Percentiles rank a stretch among this genome's conserved stretches.
Conservation (phyloP, 2,888 invertebrate species). For the Protophormia terraenovae region DNA sequence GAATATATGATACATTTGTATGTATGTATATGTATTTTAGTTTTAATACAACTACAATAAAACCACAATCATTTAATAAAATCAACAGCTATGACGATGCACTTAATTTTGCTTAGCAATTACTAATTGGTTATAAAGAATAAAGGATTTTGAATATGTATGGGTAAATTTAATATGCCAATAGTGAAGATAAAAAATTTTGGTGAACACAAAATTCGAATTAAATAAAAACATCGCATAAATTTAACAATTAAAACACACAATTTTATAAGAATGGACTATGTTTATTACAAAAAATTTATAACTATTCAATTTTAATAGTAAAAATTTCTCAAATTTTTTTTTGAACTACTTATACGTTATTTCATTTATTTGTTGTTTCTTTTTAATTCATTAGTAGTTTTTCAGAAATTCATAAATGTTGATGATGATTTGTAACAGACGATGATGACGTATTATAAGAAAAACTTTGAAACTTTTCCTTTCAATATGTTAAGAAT, state of each 20-base stretch:
- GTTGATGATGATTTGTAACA: slow-evolving; percentile 33
- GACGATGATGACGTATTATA: slow-evolving; percentile 38
- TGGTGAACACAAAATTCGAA: too few species aligned
- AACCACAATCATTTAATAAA: slow-evolving; percentile 48
- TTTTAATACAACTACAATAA: background rate
- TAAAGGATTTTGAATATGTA: background rate
- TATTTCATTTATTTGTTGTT: background rate
- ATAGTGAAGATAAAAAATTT: too few species aligned
- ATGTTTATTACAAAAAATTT: too few species aligned
- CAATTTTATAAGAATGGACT: too few species aligned
- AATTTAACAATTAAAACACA: too few species aligned
- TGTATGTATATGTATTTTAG: too few species aligned
- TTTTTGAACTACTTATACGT: too few species aligned
- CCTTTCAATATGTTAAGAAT: background rate
- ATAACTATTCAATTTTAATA: too few species aligned
- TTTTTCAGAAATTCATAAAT: background rate
- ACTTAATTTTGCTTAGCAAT: slow-evolving; percentile 40
- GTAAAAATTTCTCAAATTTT: too few species aligned
- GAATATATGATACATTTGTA: too few species aligned
- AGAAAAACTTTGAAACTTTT: slow-evolving; percentile 11
- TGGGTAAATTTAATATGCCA: background rate
- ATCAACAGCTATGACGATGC: slow-evolving; percentile 45
- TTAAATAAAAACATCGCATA: too few species aligned
- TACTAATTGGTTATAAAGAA: slow-evolving; percentile 12
- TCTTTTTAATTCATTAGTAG: background rate